Percentiles rank a stretch among this genome's conserved stretches.
Conservation (phyloP, 1,140 invertebrate genomes). For the Hydropsyche tenuis region DNA sequence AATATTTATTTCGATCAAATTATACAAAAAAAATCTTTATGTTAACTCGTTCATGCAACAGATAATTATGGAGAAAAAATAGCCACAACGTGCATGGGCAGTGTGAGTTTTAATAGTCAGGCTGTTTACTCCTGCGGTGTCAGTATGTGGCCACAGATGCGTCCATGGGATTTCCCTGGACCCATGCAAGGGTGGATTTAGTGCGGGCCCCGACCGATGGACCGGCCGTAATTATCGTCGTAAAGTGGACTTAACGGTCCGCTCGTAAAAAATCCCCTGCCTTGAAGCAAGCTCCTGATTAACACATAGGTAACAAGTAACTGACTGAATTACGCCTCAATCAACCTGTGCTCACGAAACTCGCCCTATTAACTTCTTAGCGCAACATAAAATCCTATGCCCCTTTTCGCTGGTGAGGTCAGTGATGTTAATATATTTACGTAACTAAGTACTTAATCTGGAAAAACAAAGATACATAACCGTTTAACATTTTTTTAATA, state of each 20-base stretch:
- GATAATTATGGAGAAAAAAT: too few relatives aligned
- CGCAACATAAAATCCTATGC: too few relatives aligned
- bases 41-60: too few relatives aligned
- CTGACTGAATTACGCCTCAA: conserved; percentile 27
- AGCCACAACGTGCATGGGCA: neutral
- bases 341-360: conserved; percentile 6
- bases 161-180: neutral
- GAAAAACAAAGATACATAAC: too few relatives aligned
- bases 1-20: too few relatives aligned
- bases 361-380: conserved; percentile 4
- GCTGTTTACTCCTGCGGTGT: conserved; percentile 6
- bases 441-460: too few relatives aligned
- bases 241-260: conserved; percentile 37
- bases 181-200: conserved; percentile 17
- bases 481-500: too few relatives aligned
- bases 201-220: conserved; percentile 21
- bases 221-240: conserved; percentile 38
- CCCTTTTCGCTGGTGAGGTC: too few relatives aligned
- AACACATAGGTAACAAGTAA: neutral
- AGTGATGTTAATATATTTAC: too few relatives aligned
- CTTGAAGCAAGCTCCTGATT: conserved; percentile 7
- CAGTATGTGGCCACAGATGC: conserved; percentile 15
- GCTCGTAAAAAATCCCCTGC: conserved; percentile 35
- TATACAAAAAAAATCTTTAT: too few relatives aligned
- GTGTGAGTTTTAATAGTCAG: neutral